Conservation (phyloP, 2,797 vertebrate genomes). For the Caiman crocodilus region DNA sequence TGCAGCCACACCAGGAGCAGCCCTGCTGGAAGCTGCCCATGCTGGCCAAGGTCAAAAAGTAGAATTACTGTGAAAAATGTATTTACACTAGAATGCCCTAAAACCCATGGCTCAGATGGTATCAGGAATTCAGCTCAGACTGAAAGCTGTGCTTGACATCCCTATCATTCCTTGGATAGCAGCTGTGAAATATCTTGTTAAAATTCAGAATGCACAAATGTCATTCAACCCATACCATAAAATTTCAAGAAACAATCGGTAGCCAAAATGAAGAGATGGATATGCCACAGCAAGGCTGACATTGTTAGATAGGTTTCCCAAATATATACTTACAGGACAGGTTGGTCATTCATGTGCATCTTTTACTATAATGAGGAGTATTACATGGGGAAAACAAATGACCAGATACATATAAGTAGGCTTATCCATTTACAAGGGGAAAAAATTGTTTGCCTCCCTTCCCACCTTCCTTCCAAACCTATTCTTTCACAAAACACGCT, state of each 20-base stretch:
- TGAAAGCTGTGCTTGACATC: accelerated
- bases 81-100: slow-evolving; percentile 9
- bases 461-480: neutral
- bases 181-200: slow-evolving; percentile 39
- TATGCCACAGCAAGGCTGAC: slow-evolving; percentile 38
- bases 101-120: neutral
- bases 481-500: neutral
- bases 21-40: too few species aligned
- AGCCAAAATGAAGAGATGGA: neutral
- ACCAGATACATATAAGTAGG: neutral
- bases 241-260: too few species aligned
- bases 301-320: neutral
- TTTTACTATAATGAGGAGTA: accelerated
- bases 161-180: slow-evolving; percentile 5
- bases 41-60: neutral
- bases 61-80: neutral
- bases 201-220: slow-evolving; percentile 49
- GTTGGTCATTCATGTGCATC: neutral
- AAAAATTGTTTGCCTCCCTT: neutral
- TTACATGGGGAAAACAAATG: neutral
- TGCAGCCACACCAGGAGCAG: too few species aligned
- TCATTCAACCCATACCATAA: too few species aligned
- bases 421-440: neutral
- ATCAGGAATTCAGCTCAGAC: neutral
- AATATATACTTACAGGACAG: neutral